Base-by-base conservation (phyloP, 1,140 invertebrate species). In the Neodiprion pinetum region DNA sequence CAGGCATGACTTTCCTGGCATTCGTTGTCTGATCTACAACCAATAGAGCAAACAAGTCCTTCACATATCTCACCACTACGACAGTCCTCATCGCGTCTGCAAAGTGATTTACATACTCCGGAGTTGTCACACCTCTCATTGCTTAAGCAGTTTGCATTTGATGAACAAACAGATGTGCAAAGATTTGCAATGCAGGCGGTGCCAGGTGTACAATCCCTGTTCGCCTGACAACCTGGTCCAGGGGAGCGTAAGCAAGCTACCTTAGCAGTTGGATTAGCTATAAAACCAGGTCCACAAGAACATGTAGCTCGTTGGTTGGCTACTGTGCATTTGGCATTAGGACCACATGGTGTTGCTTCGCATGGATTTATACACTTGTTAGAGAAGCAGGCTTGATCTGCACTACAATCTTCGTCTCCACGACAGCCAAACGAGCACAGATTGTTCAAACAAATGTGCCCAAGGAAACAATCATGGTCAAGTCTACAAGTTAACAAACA, bases 401-500 rank as follows among this genome's bases (percentile, higher is more conserved):
- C 92, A 78, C 93, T 93, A 84, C 96, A 98, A 84, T 97, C 96
- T 78, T 95, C 94, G 81, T 97, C 95, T 11, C 92, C 92, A 76
- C 94, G 92, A 81, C 96, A 98, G 10, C 96, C 96, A 80, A 94
- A 94, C 69, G 94, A 91, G 80, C 96, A 97, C 86, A 94, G 93
- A 80, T 96, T 96, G 77, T 93, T 91, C 47, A 96, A 86, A 82
- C 96, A 97, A 77, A 97, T 95, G 80, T 97, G 95, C 11, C 96
- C 96, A 11, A 97, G 87, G 90, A 96, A 97, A 82, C 96, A 97
- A 80, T 97, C 96, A 78, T 97, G 96, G 82, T 97, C 95, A 1
- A 96, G 91, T 71, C 95, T 91, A 80, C 96, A 98, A 2, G 96
- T 97, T 47, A 97, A 88, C 73, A 95, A 91, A 82, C 96, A 98